Base-by-base conservation (phyloP, 1,140 invertebrate species). In the Drosophila dunni region DNA sequence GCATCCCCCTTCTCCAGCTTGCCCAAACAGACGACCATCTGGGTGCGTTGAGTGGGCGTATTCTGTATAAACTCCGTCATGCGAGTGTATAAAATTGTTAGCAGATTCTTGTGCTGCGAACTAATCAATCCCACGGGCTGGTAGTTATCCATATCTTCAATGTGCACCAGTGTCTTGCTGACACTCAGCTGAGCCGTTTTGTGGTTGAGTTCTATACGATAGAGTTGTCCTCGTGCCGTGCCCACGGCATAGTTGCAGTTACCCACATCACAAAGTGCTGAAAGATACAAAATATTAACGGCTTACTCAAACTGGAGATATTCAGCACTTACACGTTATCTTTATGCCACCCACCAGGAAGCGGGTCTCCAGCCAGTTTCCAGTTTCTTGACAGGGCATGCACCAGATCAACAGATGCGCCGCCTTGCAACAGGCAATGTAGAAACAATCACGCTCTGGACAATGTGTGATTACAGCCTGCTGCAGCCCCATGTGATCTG, bases 291-390 rank as follows among this genome's bases (percentile, higher is more conserved):
- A 4, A 42, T 33, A n/a, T 3, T 40, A 9, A 20, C 58, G 40
- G 24, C 24, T 29, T 46, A 13, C 9, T 46, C 9, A 3, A 9
- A 48, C 38, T 17, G 11, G 24, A 7, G 7, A 17, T 48, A 2
- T 13, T 6, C 20, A 3, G 0, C 50, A 61, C 54, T 65, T 10
- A 79, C 79, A 81, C 0, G 89, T 75, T 20, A 91, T 90, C 61
- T 91, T 91, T 3, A 86, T 76, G 17, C 89, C 89, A 0, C 84
- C 81, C 4, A 72, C 67, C 13, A 81, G 69, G 4, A 86, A 38
- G 0, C 74, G 73, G 10, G 72, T 62, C 29, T 86, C 51, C 15
- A 73, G 20, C 60, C 69, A 89, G 0, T 46, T 33, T 0, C 10
- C 24, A n/a, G 15, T n/a, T 5, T 33, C 29, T 11, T 44, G 7